Evolutionary conservation across 2,888 invertebrate species (phyloP).

Genomic region (Geotrupes spiniger): DNA sequence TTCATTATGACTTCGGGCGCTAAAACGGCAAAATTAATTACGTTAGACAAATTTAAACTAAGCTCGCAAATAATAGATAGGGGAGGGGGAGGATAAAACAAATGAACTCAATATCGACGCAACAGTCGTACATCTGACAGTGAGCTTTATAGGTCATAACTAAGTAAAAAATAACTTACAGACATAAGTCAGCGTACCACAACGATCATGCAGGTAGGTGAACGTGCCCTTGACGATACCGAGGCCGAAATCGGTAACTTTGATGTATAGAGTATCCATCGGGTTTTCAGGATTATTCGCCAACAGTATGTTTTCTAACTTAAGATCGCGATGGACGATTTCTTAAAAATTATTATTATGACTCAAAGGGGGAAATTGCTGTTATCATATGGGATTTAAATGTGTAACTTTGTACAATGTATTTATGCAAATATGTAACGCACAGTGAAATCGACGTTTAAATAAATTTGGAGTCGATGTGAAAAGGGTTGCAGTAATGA

Average conservation of each 20-base stretch:
- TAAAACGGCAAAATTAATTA: conserved; percentile 30
- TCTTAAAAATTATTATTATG: too few relatives aligned
- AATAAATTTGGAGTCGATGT: too few relatives aligned
- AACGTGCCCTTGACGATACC: conserved; percentile 53
- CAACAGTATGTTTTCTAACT: conserved; percentile 53
- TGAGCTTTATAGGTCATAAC: neutral
- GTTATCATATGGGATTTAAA: too few relatives aligned
- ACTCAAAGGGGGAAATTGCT: too few relatives aligned
- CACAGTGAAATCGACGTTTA: too few relatives aligned
- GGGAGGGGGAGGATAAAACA: too few relatives aligned
- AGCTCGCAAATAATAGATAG: conserved; percentile 2
- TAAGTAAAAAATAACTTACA: conserved; percentile 38
- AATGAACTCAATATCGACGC: too few relatives aligned
- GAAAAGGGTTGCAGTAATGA: too few relatives aligned
- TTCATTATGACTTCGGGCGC: conserved; percentile 58
- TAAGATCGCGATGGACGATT: conserved; percentile 53
- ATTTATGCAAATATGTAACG: too few relatives aligned
- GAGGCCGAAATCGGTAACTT: conserved; percentile 59
- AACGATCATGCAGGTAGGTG: conserved; percentile 54
- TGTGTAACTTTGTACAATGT: too few relatives aligned
- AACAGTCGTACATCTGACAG: neutral
- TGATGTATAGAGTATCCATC: conserved; percentile 52
- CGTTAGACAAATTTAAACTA: too few relatives aligned
- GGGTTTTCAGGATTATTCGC: conserved; percentile 51
- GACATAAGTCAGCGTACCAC: conserved; percentile 59